Evolutionary conservation across 2,797 vertebrate genomes (phyloP).

Genomic region (Pseudochaenichthys georgianus): DNA sequence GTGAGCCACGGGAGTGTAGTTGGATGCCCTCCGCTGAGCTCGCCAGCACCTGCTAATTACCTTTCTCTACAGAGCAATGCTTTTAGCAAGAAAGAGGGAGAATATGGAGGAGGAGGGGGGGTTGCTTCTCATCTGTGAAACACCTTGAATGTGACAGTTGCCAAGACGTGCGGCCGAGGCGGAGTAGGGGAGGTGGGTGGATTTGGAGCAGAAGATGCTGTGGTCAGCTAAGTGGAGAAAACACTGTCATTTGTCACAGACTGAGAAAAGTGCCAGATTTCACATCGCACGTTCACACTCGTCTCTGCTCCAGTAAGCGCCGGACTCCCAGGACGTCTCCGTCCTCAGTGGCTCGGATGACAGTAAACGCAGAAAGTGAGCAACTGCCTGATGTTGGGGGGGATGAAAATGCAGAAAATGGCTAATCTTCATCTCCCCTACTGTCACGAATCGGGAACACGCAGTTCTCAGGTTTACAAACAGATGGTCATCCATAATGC

Average conservation of each 20-base stretch:
- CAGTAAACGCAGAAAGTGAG: constrained; percentile 59
- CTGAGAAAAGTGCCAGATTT: constrained; percentile 80
- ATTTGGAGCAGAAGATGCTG: constrained; percentile 94
- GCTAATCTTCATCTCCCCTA: constrained; percentile 74
- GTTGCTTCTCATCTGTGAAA: constrained; percentile 98
- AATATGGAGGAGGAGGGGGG: constrained; percentile 71
- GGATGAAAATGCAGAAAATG: constrained; percentile 56
- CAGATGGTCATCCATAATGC: constrained; percentile 85
- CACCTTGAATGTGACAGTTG: constrained; percentile 99
- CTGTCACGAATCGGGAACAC: constrained; percentile 67
- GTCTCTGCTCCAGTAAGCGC: constrained; percentile 71
- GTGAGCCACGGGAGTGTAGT: constrained; percentile 89
- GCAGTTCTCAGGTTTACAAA: constrained; percentile 80
- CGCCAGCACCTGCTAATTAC: constrained; percentile 97
- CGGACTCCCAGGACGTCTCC: constrained; percentile 69
- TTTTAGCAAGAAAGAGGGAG: constrained; percentile 89
- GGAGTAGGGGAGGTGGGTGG: constrained; percentile 80
- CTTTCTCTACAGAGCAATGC: constrained; percentile 90
- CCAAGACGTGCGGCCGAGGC: constrained; percentile 95
- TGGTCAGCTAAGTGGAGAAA: constrained; percentile 98
- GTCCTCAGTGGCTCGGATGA: constrained; percentile 73
- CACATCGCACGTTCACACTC: constrained; percentile 69
- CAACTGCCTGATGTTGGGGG: constrained; percentile 64
- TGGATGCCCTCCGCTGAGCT: constrained; percentile 86
- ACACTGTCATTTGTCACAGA: constrained; percentile 85